These are phyloP conservation scores for Drymodes brunneopygia DNA, from an alignment of 2,113 vertebrate species.

Conservation along the genomic window DNA sequence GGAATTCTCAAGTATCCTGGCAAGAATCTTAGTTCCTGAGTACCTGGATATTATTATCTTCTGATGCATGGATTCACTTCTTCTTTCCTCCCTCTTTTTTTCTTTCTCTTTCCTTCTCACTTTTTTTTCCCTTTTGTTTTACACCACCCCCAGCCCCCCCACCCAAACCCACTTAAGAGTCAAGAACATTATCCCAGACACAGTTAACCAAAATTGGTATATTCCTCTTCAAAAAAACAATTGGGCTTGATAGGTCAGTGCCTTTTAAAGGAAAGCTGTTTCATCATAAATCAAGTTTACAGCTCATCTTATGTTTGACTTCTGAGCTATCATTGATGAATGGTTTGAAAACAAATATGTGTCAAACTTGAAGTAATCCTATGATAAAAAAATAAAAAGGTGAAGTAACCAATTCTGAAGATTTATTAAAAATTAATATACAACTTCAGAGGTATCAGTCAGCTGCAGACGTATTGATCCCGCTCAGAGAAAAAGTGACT, in stretches of 20 bases:
- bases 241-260: background rate
- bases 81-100: background rate
- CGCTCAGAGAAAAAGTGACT: background rate
- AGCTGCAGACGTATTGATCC: background rate
- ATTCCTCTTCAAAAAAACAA: background rate
- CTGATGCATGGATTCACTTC: background rate
- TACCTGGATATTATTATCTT: background rate
- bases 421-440: background rate
- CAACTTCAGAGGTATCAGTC: background rate
- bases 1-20: background rate
- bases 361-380: background rate
- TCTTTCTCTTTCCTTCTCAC: background rate
- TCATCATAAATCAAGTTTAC: background rate
- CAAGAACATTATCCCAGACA: background rate
- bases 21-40: background rate
- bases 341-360: background rate
- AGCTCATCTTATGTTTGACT: background rate
- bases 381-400: background rate
- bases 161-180: background rate
- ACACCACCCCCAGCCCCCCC: accelerated
- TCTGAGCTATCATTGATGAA: background rate
- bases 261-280: background rate
- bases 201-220: background rate
- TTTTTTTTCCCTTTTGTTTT: background rate
- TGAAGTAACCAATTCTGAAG: background rate